Evolutionary conservation across 2,113 vertebrate genomes (phyloP).

Genomic region (Chloropsis cyanopogon): DNA sequence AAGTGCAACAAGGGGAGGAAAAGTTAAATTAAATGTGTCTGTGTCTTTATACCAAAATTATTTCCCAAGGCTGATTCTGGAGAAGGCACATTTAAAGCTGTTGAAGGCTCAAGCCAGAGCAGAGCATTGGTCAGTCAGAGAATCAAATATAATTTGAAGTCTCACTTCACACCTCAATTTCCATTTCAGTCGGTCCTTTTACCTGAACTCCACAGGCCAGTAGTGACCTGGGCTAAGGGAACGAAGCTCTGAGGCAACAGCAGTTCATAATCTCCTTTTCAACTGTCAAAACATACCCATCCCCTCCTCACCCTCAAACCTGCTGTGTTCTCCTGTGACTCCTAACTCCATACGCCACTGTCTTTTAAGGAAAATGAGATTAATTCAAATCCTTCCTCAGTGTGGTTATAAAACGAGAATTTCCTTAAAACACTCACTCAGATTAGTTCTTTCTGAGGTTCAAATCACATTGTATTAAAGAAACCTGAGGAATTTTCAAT

Average conservation of each 20-base stretch:
- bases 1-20: background rate
- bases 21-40: background rate
- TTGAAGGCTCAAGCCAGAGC: background rate
- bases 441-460: background rate
- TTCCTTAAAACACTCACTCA: background rate
- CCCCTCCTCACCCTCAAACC: background rate
- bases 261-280: background rate
- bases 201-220: background rate
- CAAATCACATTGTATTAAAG: background rate
- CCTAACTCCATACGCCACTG: background rate
- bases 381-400: background rate
- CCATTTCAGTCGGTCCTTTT: background rate
- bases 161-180: background rate
- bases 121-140: background rate
- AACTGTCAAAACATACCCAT: background rate
- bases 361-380: background rate
- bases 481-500: constrained; percentile 35
- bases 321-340: background rate
- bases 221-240: background rate
- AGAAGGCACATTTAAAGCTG: background rate
- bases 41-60: background rate
- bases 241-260: background rate
- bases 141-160: background rate
- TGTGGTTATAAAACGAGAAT: background rate
- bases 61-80: background rate